A percentile compares a stretch with the other conserved stretches of the same genome.
These are phyloP conservation scores for Tenebrio molitor DNA, from an alignment of 1,140 invertebrate species.

Conservation along the genomic window DNA sequence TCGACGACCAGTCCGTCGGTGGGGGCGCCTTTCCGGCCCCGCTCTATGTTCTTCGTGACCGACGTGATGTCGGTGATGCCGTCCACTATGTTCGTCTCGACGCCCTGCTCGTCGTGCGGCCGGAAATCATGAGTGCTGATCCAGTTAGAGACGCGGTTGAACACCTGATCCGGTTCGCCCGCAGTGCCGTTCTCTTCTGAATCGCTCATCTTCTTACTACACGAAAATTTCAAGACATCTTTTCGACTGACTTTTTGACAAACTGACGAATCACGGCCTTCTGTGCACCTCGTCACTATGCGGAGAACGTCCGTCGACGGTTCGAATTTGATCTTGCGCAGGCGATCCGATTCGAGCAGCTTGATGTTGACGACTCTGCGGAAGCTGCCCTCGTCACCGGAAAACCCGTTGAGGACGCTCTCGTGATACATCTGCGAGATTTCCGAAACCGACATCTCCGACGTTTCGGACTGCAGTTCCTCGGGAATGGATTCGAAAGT, in stretches of 20 bases:
- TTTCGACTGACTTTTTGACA: constrained; percentile 27
- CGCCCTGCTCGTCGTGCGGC: constrained; percentile 20
- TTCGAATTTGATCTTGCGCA: constrained; percentile 15
- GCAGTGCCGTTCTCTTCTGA: constrained; percentile 20
- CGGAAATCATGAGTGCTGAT: constrained; percentile 60
- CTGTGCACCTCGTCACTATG: not conserved
- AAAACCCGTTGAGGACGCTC: not conserved
- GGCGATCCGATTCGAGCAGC: not conserved
- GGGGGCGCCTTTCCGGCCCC: constrained; percentile 16
- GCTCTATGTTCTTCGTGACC: constrained; percentile 47
- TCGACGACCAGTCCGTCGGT: constrained; percentile 51
- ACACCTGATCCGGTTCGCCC: constrained; percentile 49
- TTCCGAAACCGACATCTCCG: not conserved
- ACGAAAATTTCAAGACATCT: constrained; percentile 25
- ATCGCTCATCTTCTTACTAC: constrained; percentile 44
- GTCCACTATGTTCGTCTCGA: constrained; percentile 26
- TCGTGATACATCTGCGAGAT: not conserved
- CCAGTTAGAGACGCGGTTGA: constrained; percentile 60
- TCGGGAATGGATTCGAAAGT: not conserved
- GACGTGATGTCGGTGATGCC: constrained; percentile 58
- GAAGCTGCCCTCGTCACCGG: not conserved
- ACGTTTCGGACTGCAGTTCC: not conserved
- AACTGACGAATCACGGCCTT: constrained; percentile 5
- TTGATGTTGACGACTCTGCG: not conserved
- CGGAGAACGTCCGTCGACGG: not conserved